Conservation (phyloP, 2,888 invertebrate genomes). For the Drosophila kuntzei region DNA sequence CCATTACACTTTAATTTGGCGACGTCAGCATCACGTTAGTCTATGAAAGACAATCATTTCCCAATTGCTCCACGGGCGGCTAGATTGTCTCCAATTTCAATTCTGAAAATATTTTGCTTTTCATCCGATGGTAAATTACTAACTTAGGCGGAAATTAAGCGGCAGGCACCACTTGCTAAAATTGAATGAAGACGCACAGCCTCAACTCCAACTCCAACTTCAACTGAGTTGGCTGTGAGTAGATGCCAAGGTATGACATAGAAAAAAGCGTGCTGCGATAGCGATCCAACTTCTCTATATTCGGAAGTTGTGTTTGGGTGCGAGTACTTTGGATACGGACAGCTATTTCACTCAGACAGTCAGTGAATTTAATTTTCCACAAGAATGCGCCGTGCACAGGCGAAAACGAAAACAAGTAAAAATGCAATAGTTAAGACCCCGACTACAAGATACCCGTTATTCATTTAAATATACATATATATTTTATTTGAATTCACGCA, state of each 20-base stretch:
- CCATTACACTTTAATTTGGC: slow-evolving; percentile 76
- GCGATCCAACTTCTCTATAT: slow-evolving; percentile 4
- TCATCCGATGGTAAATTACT: slow-evolving; percentile 64
- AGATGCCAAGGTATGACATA: background rate
- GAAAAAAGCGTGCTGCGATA: background rate
- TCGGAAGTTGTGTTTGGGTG: background rate
- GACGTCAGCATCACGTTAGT: slow-evolving; percentile 55
- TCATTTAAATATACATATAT: background rate
- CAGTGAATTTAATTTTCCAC: slow-evolving; percentile 79
- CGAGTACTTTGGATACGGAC: slow-evolving; percentile 12
- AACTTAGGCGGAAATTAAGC: slow-evolving; percentile 76
- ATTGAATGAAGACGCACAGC: slow-evolving; percentile 54
- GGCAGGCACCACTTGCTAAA: slow-evolving; percentile 62
- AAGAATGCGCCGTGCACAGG: slow-evolving; percentile 63
- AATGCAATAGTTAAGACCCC: background rate
- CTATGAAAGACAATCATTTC: slow-evolving; percentile 46
- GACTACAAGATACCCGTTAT: background rate
- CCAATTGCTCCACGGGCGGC: slow-evolving; percentile 36
- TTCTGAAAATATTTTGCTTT: background rate
- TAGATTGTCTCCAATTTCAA: slow-evolving; percentile 18
- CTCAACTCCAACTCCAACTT: slow-evolving; percentile 21
- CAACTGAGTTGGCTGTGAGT: slow-evolving; percentile 8
- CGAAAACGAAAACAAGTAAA: slow-evolving; percentile 39
- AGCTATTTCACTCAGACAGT: slow-evolving; percentile 44
- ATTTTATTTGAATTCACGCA: no score